Evolutionary conservation across 2,797 vertebrate genomes (phyloP).

Genomic region (Argya squamiceps): DNA sequence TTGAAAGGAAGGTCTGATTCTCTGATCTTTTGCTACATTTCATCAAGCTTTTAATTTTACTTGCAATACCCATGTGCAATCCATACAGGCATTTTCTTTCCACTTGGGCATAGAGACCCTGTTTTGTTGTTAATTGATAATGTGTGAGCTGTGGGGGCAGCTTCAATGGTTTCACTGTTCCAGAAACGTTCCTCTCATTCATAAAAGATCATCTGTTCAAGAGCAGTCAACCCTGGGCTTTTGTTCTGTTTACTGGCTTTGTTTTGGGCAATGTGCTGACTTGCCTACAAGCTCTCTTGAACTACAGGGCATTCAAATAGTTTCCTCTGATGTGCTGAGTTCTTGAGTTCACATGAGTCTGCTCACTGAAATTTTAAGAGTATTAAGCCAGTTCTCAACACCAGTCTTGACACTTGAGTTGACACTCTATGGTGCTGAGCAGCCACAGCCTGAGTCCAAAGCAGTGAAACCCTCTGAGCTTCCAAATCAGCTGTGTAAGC

Average conservation of each 20-base stretch:
- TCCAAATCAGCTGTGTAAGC: neutral
- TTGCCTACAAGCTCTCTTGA: conserved; percentile 6
- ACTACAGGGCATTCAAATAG: neutral
- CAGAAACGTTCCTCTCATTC: conserved; percentile 7
- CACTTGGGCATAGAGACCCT: neutral
- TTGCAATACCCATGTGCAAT: conserved; percentile 27
- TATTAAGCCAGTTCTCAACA: neutral
- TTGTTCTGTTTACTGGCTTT: conserved; percentile 18
- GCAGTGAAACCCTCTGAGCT: neutral
- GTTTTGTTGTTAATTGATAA: neutral
- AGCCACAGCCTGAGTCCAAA: neutral
- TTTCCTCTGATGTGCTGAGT: neutral
- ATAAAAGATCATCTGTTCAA: conserved; percentile 4
- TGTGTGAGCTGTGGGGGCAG: neutral
- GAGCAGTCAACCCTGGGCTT: neutral
- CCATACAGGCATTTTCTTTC: conserved; percentile 46
- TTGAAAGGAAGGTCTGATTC: conserved; percentile 27
- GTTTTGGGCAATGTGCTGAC: conserved; percentile 16
- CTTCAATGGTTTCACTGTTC: neutral
- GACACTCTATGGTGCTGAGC: neutral
- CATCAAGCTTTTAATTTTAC: conserved; percentile 43
- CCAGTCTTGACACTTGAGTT: neutral
- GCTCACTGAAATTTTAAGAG: neutral
- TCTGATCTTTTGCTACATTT: conserved; percentile 28
- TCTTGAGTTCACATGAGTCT: neutral